phyloP scores from a whole-genome alignment of 2,888 invertebrate genomes.

The Lasioglossum oenotherae region DNA sequence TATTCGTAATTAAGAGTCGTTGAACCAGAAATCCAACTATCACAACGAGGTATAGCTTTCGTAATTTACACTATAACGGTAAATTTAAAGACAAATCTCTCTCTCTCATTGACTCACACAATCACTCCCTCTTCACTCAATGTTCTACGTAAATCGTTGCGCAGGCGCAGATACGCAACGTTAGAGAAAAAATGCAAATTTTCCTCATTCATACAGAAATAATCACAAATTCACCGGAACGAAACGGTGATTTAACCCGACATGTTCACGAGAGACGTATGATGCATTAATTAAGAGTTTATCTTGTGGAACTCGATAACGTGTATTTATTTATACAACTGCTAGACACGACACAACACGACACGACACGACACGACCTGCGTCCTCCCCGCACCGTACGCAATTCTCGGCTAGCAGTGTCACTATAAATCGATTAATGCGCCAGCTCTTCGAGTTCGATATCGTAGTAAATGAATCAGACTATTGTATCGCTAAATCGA shows the following conservation, averaged over 20 bases:
- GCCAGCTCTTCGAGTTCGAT: conserved; percentile 30
- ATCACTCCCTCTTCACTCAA: conserved; percentile 32
- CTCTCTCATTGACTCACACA: conserved; percentile 43
- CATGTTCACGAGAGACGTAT: conserved; percentile 35
- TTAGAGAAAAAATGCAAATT: conserved; percentile 31
- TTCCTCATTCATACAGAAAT: conserved; percentile 24
- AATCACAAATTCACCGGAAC: conserved; percentile 43
- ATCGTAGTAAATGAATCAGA: conserved; percentile 51
- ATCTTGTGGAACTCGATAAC: conserved; percentile 55
- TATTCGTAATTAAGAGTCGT: conserved; percentile 78
- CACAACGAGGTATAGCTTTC: conserved; percentile 81
- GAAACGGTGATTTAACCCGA: conserved; percentile 26
- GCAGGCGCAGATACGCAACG: conserved; percentile 7
- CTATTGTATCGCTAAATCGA: conserved; percentile 35
- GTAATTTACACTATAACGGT: conserved; percentile 73
- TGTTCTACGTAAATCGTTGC: conserved; percentile 11
- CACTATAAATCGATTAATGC: conserved; percentile 60
- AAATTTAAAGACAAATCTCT: conserved; percentile 68
- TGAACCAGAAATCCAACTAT: conserved; percentile 74
- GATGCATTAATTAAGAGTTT: conserved; percentile 57
- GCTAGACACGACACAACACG: not conserved
- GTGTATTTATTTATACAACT: conserved; percentile 22
- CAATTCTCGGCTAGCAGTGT: conserved; percentile 7
- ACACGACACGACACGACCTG: not conserved
- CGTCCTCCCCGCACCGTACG: not conserved